Evolutionary conservation across 1,140 invertebrate species (phyloP).

Genomic region (Lepidostoma basale): DNA sequence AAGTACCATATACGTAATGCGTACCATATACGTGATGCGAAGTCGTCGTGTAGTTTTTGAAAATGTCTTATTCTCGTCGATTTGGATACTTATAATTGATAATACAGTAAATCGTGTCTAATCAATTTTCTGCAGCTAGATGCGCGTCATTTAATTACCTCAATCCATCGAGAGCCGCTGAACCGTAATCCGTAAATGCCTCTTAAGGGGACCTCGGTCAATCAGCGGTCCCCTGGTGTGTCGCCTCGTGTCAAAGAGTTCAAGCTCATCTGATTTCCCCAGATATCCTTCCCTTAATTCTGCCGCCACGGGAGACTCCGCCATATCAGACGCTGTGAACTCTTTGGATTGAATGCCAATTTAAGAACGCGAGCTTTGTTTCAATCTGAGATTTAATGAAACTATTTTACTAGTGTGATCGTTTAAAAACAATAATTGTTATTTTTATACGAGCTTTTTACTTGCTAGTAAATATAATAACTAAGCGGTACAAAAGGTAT

Average conservation of each 20-base stretch:
- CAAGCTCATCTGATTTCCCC: slow-evolving; percentile 38
- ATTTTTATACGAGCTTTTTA: too few species aligned
- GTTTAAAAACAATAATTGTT: too few species aligned
- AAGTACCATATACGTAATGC: too few species aligned
- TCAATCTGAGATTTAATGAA: background rate
- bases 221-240: slow-evolving; percentile 29
- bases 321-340: slow-evolving; percentile 2
- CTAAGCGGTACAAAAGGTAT: too few species aligned
- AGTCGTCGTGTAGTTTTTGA: too few species aligned
- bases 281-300: slow-evolving; percentile 39
- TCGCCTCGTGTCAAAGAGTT: slow-evolving; percentile 36
- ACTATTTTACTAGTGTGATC: background rate
- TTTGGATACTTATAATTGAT: too few species aligned
- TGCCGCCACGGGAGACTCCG: slow-evolving; percentile 35
- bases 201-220: slow-evolving; percentile 24
- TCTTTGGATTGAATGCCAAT: slow-evolving; percentile 14
- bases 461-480: too few species aligned
- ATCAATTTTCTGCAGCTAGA: too few species aligned
- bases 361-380: background rate
- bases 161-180: background rate
- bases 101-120: too few species aligned
- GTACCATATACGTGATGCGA: too few species aligned
- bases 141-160: background rate
- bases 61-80: too few species aligned
- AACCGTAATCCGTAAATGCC: background rate